phyloP scores from a whole-genome alignment of 2,797 vertebrate species.

The Coregonus suidteri region DNA sequence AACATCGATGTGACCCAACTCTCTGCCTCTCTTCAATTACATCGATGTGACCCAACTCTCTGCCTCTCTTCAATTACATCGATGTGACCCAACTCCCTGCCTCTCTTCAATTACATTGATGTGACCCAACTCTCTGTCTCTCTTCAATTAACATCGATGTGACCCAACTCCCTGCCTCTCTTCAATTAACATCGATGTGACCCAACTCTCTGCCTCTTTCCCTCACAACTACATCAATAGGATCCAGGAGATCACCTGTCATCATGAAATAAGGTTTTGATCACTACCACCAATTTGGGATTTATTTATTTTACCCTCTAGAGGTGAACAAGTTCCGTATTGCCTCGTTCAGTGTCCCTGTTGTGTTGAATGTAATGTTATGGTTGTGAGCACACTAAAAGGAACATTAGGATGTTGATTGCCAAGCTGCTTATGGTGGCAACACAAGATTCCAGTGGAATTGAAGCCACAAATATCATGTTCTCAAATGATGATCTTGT shows the following conservation, averaged over 20 bases:
- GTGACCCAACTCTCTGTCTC: too few species aligned
- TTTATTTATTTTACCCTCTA: constrained; percentile 31
- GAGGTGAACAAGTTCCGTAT: not conserved
- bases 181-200: not conserved
- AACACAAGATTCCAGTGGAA: constrained; percentile 59
- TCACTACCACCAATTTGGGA: constrained; percentile 36
- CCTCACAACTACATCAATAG: not conserved
- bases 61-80: not conserved
- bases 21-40: too few species aligned
- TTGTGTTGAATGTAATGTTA: constrained; percentile 77
- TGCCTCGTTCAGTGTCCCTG: constrained; percentile 17
- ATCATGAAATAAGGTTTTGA: constrained; percentile 45
- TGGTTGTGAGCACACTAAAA: constrained; percentile 32
- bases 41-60: too few species aligned
- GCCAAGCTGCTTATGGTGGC: constrained; percentile 71
- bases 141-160: too few species aligned
- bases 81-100: not conserved
- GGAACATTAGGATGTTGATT: constrained; percentile 57
- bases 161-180: too few species aligned
- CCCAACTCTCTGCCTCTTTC: too few species aligned
- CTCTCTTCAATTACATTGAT: too few species aligned
- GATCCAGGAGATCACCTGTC: not conserved
- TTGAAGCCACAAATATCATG: constrained; percentile 64
- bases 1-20: too few species aligned
- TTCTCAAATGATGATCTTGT: constrained; percentile 36